Percentiles rank a stretch among this genome's conserved stretches.
Evolutionary conservation across 2,113 vertebrate species (phyloP).

Genomic region (Hippocampus guttulatus): DNA sequence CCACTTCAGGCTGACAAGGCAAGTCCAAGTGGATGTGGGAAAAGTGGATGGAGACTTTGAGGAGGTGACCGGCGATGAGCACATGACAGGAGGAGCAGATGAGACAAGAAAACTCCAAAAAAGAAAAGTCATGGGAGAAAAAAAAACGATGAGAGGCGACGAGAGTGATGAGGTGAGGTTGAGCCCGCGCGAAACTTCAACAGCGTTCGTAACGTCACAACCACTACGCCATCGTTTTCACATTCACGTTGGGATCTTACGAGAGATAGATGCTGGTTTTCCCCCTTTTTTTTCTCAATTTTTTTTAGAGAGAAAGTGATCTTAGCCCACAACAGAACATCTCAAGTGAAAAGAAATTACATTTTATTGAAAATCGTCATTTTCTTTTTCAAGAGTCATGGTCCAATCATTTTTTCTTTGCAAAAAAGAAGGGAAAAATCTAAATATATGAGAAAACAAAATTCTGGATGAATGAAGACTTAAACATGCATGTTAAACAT

Average conservation of each 20-base stretch:
- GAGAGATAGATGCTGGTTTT: not conserved
- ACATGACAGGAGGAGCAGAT: not conserved
- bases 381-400: too few relatives aligned
- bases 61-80: not conserved
- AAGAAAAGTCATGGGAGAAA: not conserved
- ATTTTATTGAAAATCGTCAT: too few relatives aligned
- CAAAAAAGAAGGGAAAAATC: too few relatives aligned
- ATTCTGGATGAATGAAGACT: too few relatives aligned
- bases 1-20: not conserved
- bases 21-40: not conserved
- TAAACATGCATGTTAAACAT: too few relatives aligned
- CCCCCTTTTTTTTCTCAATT: too few relatives aligned
- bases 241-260: not conserved
- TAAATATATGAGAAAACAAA: too few relatives aligned
- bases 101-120: not conserved
- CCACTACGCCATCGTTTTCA: not conserved
- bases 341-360: too few relatives aligned
- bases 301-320: too few relatives aligned
- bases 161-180: not conserved
- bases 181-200: not conserved
- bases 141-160: not conserved
- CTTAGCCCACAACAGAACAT: too few relatives aligned
- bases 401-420: too few relatives aligned
- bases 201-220: not conserved
- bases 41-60: not conserved